These are phyloP conservation scores for Oeneis ivallda DNA, from an alignment of 2,888 invertebrate species.

Conservation along the genomic window DNA sequence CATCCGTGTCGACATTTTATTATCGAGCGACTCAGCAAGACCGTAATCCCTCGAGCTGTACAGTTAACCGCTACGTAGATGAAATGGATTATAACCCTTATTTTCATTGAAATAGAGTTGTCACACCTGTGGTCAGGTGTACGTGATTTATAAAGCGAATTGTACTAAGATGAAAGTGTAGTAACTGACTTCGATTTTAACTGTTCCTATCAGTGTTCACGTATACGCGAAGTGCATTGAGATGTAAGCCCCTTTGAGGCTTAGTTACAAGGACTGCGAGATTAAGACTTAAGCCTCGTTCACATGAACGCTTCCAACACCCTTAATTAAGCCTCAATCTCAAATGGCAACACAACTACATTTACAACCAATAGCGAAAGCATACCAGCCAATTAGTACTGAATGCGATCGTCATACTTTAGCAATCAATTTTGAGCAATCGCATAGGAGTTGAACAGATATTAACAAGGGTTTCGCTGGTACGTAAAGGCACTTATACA, in stretches of 20 bases:
- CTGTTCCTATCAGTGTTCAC: constrained; percentile 13
- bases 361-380: no score
- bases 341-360: no score
- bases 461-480: no score
- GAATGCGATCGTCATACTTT: no score
- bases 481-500: no score
- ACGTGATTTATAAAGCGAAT: constrained; percentile 23
- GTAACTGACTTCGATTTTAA: constrained; percentile 11
- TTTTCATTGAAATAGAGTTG: constrained; percentile 8
- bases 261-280: background rate
- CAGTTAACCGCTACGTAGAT: constrained; percentile 58
- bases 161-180: constrained; percentile 21
- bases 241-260: background rate
- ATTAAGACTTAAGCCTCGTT: background rate
- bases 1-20: constrained; percentile 78
- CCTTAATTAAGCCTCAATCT: no score
- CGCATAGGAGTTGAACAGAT: no score
- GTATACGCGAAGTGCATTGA: background rate
- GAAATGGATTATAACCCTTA: constrained; percentile 21
- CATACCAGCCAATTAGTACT: no score
- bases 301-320: no score
- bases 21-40: constrained; percentile 70
- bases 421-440: no score
- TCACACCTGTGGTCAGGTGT: constrained; percentile 4
- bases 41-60: constrained; percentile 71